A percentile compares a stretch with the other conserved stretches of the same genome.
phyloP scores from a whole-genome alignment of 1,140 invertebrate genomes.

The Saccostrea cuccullata region DNA sequence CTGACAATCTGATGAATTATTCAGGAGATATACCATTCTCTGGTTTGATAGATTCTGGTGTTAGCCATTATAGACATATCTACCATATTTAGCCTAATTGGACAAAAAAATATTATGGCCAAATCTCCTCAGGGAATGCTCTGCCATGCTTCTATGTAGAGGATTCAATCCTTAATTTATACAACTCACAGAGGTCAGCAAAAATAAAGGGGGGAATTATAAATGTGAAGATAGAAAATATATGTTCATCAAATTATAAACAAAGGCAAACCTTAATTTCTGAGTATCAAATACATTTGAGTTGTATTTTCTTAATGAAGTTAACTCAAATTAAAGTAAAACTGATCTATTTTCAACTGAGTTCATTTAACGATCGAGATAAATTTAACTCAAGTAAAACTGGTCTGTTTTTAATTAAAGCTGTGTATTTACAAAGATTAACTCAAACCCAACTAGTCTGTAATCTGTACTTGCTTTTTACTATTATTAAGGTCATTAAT shows the following conservation, averaged over 20 bases:
- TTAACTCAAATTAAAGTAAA: not conserved
- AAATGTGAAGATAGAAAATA: not conserved
- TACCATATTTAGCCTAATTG: constrained; percentile 14
- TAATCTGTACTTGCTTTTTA: no score
- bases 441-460: no score
- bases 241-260: not conserved
- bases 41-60: constrained; percentile 5
- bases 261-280: not conserved
- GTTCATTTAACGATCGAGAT: no score
- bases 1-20: not conserved
- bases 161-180: not conserved
- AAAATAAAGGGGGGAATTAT: not conserved
- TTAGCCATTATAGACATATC: not conserved
- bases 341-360: not conserved
- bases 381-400: no score
- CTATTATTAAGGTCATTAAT: no score
- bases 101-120: not conserved
- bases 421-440: no score
- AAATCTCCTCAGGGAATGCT: not conserved
- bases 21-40: not conserved
- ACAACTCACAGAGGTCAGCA: not conserved
- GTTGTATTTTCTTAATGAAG: not conserved
- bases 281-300: not conserved
- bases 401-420: no score
- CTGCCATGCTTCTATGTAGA: not conserved